Evolutionary conservation across 2,113 vertebrate genomes (phyloP), one percentile per base, ranked within the genome.

Genomic region (Hydrochoerus hydrochaeris): DNA sequence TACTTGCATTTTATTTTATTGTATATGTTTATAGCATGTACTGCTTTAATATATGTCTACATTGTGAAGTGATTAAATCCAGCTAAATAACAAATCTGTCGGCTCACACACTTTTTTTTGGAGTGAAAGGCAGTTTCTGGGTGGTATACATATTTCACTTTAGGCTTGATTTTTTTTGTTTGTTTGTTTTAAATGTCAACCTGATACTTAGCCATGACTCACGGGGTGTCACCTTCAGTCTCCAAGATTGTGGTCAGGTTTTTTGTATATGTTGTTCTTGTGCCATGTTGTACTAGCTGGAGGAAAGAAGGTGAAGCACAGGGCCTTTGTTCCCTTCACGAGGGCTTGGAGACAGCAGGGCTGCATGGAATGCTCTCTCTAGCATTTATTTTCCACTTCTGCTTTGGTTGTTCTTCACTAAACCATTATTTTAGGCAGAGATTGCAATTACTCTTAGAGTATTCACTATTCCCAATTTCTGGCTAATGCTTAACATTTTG

Each of bases 201-300:
- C 73, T 91, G 52, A 32, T 92, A 90, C 82, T 94, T 93, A 85
- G 20, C 81, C 26, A 38, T 95, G 94, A 95, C 92, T 96, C 88
- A 88, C 67, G 3, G 77, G 85, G 63, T 77, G 90, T 96, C 71
- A 93, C 84, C 84, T 97, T 89, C 71, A 90, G 67, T 80, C 22
- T 91, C 20, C 71, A 96, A 97, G 88, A 96, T 90, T 83, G 78
- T 96, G 94, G 90, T 65, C 85, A 90, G 69, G 60, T 96, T 97
- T 97, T 89, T 93, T 95, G 4, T 69, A 82, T 71, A 77, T 97
- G 44, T 97, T 97, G 69, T 84, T 85, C 83, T n/a, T 35, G 41
- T 94, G 65, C 90, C 80, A 60, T 11, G 65, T 81, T 75, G 73
- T 85, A 58, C 88, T 90, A 90, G 58, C 63, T 77, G 32, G 87